Percentiles rank a stretch among this genome's conserved stretches.
These are phyloP conservation scores for Xylocampa areola DNA, from an alignment of 2,888 invertebrate species.

Conservation along the genomic window DNA sequence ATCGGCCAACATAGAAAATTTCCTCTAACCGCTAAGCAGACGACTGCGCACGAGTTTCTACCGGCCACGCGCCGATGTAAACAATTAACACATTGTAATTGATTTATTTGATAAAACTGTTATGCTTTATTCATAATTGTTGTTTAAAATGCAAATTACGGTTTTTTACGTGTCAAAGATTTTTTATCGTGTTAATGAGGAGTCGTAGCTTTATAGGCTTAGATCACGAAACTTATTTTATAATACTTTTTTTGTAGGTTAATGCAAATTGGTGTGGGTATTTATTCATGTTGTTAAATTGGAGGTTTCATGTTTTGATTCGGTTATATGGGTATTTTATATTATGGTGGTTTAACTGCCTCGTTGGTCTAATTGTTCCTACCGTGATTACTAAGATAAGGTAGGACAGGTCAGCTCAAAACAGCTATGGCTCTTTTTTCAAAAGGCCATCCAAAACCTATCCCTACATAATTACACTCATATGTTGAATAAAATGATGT, in stretches of 20 bases:
- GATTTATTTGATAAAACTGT: conserved; percentile 52
- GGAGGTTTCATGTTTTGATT: no score
- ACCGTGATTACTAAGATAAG: no score
- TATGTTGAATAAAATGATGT: no score
- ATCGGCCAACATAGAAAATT: conserved; percentile 49
- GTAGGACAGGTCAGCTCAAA: no score
- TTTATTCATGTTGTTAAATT: no score
- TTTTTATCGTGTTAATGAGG: conserved; percentile 30
- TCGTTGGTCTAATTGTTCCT: no score
- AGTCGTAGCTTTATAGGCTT: conserved; percentile 9
- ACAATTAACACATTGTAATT: conserved; percentile 62
- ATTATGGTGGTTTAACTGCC: no score
- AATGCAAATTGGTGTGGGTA: no score
- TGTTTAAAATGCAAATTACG: conserved; percentile 28
- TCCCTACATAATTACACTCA: no score
- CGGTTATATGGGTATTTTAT: no score
- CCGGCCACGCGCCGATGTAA: conserved; percentile 56
- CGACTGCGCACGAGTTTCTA: conserved; percentile 62
- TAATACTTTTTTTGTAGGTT: not conserved
- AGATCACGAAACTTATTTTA: conserved; percentile 13
- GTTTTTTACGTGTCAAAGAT: conserved; percentile 34
- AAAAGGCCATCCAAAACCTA: no score
- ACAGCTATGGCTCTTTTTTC: no score
- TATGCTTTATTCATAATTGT: conserved; percentile 42
- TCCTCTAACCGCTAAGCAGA: conserved; percentile 56